These are phyloP conservation scores for Ips nitidus DNA, from an alignment of 1,140 invertebrate genomes.

Conservation along the genomic window DNA sequence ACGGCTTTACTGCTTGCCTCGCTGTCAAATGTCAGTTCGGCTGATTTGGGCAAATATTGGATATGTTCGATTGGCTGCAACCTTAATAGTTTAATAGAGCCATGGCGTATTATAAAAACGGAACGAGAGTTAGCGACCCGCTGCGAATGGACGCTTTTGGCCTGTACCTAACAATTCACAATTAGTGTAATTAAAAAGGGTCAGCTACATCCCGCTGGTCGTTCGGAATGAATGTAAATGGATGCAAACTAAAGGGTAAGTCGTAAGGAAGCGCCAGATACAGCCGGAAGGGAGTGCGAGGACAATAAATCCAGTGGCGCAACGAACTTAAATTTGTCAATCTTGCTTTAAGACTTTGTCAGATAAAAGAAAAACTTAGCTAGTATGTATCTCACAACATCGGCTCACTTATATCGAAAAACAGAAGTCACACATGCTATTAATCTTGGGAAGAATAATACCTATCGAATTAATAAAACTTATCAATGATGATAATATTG, in stretches of 20 bases:
- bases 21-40: conserved; percentile 25
- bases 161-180: conserved; percentile 30
- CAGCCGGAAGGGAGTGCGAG: conserved; percentile 24
- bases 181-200: conserved; percentile 38
- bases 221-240: conserved; percentile 38
- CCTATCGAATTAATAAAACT: too few relatives aligned
- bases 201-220: conserved; percentile 33
- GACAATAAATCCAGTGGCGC: conserved; percentile 10
- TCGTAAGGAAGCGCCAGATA: conserved; percentile 26
- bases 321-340: neutral
- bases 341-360: too few relatives aligned
- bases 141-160: neutral
- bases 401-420: neutral
- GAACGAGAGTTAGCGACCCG: neutral
- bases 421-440: too few relatives aligned
- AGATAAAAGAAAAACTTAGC: too few relatives aligned
- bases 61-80: neutral
- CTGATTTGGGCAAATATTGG: conserved; percentile 19
- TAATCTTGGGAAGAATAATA: too few relatives aligned
- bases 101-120: neutral
- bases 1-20: conserved; percentile 21
- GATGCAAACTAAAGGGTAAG: conserved; percentile 36
- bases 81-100: conserved; percentile 1
- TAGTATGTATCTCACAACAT: neutral
- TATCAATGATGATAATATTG: too few relatives aligned